Evolutionary conservation across 2,888 invertebrate species (phyloP).

Genomic region (Formica aserva): DNA sequence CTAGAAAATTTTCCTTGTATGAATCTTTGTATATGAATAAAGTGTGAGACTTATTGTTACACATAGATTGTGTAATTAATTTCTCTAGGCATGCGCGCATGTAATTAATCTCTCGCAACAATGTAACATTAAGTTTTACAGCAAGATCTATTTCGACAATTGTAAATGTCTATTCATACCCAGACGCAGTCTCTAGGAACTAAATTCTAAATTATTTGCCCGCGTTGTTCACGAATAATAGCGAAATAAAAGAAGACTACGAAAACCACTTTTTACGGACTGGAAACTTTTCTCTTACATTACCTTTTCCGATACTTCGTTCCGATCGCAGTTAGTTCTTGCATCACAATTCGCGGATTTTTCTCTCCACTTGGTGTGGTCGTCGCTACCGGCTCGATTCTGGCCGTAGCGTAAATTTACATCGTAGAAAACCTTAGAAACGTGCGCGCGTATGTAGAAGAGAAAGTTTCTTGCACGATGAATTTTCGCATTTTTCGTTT

Average conservation of each 20-base stretch:
- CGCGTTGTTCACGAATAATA: not conserved
- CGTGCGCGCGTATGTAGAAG: constrained; percentile 11
- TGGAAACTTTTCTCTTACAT: not conserved
- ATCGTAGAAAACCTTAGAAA: not conserved
- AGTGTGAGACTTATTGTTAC: not conserved
- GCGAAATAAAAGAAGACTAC: not conserved
- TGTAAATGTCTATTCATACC: not conserved
- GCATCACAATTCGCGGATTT: not conserved
- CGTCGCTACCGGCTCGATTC: not conserved
- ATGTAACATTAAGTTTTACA: not conserved
- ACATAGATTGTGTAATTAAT: constrained; percentile 13
- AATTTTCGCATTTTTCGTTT: not conserved
- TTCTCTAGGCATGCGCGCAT: not conserved
- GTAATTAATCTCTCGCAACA: constrained; percentile 4
- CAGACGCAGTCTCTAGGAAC: not conserved
- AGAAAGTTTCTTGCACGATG: constrained; percentile 34
- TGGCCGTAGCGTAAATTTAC: not conserved
- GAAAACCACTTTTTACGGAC: not conserved
- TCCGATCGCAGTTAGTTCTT: not conserved
- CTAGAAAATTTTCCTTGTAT: not conserved
- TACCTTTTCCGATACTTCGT: not conserved
- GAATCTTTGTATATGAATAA: not conserved
- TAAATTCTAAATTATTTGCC: not conserved
- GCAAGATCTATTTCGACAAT: not conserved
- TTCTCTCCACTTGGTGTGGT: not conserved